Evolutionary conservation across 2,113 vertebrate species (phyloP).

Genomic region (Seriola rivoliana): DNA sequence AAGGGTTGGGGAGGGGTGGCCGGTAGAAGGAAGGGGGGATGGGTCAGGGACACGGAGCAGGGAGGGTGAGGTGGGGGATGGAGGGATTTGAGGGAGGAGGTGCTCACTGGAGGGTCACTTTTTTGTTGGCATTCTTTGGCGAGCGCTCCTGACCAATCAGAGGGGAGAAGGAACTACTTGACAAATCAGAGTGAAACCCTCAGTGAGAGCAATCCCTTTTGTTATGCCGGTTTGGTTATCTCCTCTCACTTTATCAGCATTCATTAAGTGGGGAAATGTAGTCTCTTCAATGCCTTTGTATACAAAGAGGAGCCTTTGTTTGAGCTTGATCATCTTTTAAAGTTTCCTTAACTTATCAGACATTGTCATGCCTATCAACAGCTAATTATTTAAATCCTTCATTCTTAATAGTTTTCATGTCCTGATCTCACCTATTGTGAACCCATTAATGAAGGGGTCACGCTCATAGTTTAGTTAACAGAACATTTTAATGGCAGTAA

Average conservation of each 20-base stretch:
- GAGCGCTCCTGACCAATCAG: conserved; percentile 58
- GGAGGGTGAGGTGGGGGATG: conserved; percentile 38
- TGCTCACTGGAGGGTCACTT: conserved; percentile 69
- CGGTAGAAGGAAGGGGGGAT: conserved; percentile 17
- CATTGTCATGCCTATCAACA: conserved; percentile 46
- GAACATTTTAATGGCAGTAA: neutral
- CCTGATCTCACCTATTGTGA: neutral
- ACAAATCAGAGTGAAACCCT: conserved; percentile 69
- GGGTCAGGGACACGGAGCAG: conserved; percentile 45
- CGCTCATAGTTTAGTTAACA: neutral
- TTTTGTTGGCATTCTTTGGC: conserved; percentile 74
- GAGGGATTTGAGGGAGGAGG: conserved; percentile 44
- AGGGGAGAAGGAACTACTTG: conserved; percentile 53
- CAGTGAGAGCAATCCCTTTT: conserved; percentile 68
- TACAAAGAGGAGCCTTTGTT: conserved; percentile 65
- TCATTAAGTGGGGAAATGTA: conserved; percentile 73
- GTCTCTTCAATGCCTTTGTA: conserved; percentile 60
- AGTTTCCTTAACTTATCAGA: conserved; percentile 54
- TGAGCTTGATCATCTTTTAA: conserved; percentile 57
- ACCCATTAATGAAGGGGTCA: neutral
- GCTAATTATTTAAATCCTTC: conserved; percentile 40
- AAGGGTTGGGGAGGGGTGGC: neutral
- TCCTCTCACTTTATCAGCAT: conserved; percentile 69
- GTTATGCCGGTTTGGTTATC: conserved; percentile 75
- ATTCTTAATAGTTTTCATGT: conserved; percentile 26